Evolutionary conservation across 2,797 vertebrate genomes (phyloP).

Genomic region (Knipowitschia caucasica): DNA sequence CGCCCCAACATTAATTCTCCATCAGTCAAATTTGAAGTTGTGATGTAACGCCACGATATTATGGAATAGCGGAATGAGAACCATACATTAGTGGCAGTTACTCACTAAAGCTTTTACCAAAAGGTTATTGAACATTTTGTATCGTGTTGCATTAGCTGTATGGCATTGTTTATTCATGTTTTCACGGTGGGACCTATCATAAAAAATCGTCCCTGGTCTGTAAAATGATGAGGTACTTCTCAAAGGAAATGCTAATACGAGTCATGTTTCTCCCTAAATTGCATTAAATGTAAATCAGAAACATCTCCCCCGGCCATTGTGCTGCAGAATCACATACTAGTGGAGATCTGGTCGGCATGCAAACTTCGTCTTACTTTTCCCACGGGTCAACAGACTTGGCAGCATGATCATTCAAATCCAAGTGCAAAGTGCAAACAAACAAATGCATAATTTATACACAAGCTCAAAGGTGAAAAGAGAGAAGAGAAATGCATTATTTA

Average conservation of each 20-base stretch:
- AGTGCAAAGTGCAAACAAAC: conserved; percentile 18
- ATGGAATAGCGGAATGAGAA: too few relatives aligned
- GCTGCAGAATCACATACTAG: conserved; percentile 16
- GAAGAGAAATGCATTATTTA: neutral
- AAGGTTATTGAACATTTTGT: too few relatives aligned
- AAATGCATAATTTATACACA: conserved; percentile 19
- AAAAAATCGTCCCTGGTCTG: neutral
- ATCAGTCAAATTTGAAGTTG: too few relatives aligned
- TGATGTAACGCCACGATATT: too few relatives aligned
- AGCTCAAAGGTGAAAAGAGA: conserved; percentile 1
- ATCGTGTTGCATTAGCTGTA: neutral
- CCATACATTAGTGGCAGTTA: too few relatives aligned
- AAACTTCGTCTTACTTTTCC: conserved; percentile 14
- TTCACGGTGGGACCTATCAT: neutral
- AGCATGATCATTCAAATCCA: conserved; percentile 2
- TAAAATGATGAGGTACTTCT: neutral
- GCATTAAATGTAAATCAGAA: conserved; percentile 4
- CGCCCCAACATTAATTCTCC: too few relatives aligned
- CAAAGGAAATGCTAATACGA: conserved; percentile 11
- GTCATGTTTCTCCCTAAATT: conserved; percentile 1
- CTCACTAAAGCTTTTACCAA: too few relatives aligned
- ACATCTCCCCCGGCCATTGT: conserved; percentile 4
- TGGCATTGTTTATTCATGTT: neutral
- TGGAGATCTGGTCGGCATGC: conserved; percentile 14
- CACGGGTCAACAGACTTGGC: conserved; percentile 3